Percentiles rank a stretch among this genome's conserved stretches.
These are phyloP conservation scores for Amitus sp. DNA, from an alignment of 2,888 invertebrate genomes.

Conservation along the genomic window DNA sequence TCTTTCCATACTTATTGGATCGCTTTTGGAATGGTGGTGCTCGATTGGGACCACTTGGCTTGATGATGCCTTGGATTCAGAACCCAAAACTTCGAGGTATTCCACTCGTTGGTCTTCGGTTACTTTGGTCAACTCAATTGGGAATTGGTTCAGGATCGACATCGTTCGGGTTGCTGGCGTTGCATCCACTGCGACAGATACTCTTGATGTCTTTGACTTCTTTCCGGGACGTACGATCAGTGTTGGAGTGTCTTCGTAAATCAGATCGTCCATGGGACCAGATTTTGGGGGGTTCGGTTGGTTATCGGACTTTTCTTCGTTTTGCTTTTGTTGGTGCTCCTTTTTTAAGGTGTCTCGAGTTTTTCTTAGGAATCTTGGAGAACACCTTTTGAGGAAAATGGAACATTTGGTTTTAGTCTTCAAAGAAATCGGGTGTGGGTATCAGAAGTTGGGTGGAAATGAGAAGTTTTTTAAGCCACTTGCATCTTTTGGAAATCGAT, in stretches of 20 bases:
- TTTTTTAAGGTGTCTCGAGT: slow-evolving; percentile 61
- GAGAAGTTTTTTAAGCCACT: too few relatives aligned
- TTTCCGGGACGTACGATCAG: slow-evolving; percentile 56
- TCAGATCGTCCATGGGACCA: slow-evolving; percentile 50
- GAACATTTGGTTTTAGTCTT: too few relatives aligned
- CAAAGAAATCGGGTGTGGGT: too few relatives aligned
- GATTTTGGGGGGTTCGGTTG: slow-evolving; percentile 35
- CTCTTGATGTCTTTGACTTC: slow-evolving; percentile 71
- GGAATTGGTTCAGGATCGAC: slow-evolving; percentile 79
- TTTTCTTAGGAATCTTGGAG: slow-evolving; percentile 74
- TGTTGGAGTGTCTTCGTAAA: slow-evolving; percentile 56
- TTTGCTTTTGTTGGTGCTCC: slow-evolving; percentile 58
- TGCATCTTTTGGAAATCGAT: too few relatives aligned
- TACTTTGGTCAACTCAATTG: slow-evolving; percentile 76
- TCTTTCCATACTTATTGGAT: slow-evolving; percentile 60
- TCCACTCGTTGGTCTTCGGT: slow-evolving; percentile 38
- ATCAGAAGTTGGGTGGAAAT: too few relatives aligned
- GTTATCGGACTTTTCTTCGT: slow-evolving; percentile 53
- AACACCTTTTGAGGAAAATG: slow-evolving; percentile 64
- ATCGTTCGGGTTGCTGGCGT: slow-evolving; percentile 79
- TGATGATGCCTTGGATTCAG: slow-evolving; percentile 37
- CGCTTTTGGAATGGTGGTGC: slow-evolving; percentile 62
- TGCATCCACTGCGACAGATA: slow-evolving; percentile 82
- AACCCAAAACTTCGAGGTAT: slow-evolving; percentile 32
- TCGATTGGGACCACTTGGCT: slow-evolving; percentile 61